Evolutionary conservation across 2,888 invertebrate genomes (phyloP), one percentile per base, ranked within the genome.

Genomic region (Rapana venosa): DNA sequence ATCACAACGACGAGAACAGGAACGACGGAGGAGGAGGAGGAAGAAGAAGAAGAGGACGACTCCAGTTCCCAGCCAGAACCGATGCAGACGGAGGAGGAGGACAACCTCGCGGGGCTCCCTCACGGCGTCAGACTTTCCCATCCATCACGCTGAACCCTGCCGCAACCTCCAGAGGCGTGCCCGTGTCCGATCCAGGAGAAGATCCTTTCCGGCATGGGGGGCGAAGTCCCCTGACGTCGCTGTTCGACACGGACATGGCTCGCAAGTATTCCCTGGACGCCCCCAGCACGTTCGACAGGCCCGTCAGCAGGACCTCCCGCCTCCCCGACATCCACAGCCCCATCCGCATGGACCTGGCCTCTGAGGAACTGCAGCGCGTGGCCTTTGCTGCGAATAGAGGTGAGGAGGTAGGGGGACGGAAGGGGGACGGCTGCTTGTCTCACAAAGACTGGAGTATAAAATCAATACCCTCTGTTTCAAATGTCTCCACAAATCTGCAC

Each of bases 271-370:
- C 87, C 22, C 74, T 87, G 36, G 87, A 74, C 87, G 70, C 87
- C 11, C 87, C 87, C 74, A 70, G 74, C 74, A 87, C 90, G 11
- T 90, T 90, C 84, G 90, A 90, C 81, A 83, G 74, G 66, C 90
- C 90, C 36, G 87, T 90, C 87, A 87, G 66, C 74, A 83, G 74
- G 84, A 70, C 84, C 22, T 70, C 84, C 22, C 47, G 47, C 17
- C 77, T 90, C n/a, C 87, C 87, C 15, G 66, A 70, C 56, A 88
- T 90, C 32, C 83, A 90, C 88, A 84, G 87, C 13, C 87, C 84
- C 32, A 88, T 90, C 13, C 35, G 32, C 13, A 74, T 90, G 47
- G 90, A 88, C 32, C 77, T 90, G 22, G 86, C 77, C 30, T 13
- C n/a, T 26, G 87, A 90, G 26, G 87, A 87, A 30, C 79, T 87